Evolutionary conservation across 30 jellyfish, hydroid and myxozoan species (phyloP), one percentile per base, ranked within the genome.

Genomic region (Aurelia sp.): DNA sequence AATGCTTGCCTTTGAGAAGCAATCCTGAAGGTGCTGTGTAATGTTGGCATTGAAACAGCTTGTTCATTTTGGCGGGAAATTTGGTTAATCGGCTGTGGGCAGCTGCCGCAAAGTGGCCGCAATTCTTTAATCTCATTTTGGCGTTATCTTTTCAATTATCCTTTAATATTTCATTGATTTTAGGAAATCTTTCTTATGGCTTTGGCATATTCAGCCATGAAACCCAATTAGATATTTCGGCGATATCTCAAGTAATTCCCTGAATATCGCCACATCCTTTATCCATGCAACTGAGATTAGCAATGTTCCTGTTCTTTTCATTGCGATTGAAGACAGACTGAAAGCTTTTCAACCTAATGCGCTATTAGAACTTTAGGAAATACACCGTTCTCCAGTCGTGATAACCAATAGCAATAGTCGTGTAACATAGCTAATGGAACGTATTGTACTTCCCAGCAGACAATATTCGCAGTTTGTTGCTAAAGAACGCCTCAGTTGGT

Each of bases 171-270:
- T 57, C 71, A 82, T 82, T 60, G 91, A 62, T 57, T 82, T 59
- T 66, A 81, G 91, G 71, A 70, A 59, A 71, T 82, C 78, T 82
- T 70, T 65, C 65, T 78, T 78, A 64, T 47, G 44, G 79, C 87
- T 41, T 62, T 82, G 61, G 85, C 52, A 70, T 62, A 82, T 71
- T 82, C 91, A 70, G 71, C 72, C 79, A 60, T 61, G 66, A 62
- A 84, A 84, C 87, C 93, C 93, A 84, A 84, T 84, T 84, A 84
- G 93, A 64, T 73, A 61, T 69, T 23, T 21, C 69, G 82, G 72
- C 76, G 87, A 72, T 84, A 84, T 62, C 81, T 61, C 41, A 4
- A 37, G 50, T 73, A 84, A 84, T 59, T 84, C 87, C 87, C 87
- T 41, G 74, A 84, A 84, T 84, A 73, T 71, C 93, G 48, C 76